phyloP scores from a whole-genome alignment of 2,888 invertebrate species.

The Monoplex corrugatus region DNA sequence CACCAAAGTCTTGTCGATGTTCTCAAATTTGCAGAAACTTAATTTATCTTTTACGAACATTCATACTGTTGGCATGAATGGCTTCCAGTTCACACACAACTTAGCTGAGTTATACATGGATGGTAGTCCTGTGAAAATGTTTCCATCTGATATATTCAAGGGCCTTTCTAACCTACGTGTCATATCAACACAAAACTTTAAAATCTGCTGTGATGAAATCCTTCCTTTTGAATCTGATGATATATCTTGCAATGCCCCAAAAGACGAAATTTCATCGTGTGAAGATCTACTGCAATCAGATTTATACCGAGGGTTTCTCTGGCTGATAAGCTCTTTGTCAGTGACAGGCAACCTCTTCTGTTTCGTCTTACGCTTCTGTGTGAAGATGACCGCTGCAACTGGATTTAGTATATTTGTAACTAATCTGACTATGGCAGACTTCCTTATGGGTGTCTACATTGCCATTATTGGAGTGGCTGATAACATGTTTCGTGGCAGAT shows the following conservation, averaged over 20 bases:
- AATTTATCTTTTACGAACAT: neutral
- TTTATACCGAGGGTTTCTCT: neutral
- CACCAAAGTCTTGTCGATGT: neutral
- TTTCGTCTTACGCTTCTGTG: neutral
- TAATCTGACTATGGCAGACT: too few relatives aligned
- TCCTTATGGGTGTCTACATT: too few relatives aligned
- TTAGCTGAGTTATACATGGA: neutral
- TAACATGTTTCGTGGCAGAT: too few relatives aligned
- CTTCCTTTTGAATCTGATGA: neutral
- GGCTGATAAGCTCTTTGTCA: neutral
- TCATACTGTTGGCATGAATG: neutral
- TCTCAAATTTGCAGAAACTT: neutral
- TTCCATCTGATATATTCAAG: neutral
- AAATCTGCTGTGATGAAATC: neutral
- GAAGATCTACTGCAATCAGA: slow-evolving; percentile 1
- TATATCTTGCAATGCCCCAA: neutral
- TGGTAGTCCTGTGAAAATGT: neutral
- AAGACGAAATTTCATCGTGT: neutral
- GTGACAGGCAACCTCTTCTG: neutral
- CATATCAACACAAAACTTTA: neutral
- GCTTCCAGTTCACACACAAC: neutral
- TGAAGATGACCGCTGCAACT: neutral
- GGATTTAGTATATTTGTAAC: neutral
- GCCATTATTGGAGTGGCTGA: too few relatives aligned
- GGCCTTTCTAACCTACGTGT: neutral